Evolutionary conservation across 1,140 invertebrate genomes (phyloP).

Genomic region (Pachypsylla venusta): DNA sequence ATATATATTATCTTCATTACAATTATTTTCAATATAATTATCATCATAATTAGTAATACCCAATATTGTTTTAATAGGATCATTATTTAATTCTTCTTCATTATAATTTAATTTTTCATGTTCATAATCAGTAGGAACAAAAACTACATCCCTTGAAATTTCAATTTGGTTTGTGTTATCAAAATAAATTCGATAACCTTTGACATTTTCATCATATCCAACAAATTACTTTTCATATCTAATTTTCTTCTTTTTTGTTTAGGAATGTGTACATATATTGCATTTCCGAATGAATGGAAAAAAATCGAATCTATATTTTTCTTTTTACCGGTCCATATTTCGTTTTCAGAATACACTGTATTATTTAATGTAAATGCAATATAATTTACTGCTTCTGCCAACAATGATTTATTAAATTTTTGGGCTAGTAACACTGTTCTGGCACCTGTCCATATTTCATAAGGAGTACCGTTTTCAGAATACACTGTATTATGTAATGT

Average conservation of each 20-base stretch:
- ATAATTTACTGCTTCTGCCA: neutral
- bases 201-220: neutral
- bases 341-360: neutral
- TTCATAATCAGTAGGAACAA: too few species aligned
- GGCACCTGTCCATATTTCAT: neutral
- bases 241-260: neutral
- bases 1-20: too few species aligned
- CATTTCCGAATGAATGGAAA: neutral
- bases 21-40: too few species aligned
- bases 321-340: neutral
- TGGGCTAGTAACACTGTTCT: neutral
- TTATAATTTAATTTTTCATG: too few species aligned
- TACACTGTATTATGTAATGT: neutral
- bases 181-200: neutral
- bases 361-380: neutral
- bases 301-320: neutral
- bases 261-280: neutral
- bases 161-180: neutral
- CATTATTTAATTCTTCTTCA: too few species aligned
- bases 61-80: too few species aligned
- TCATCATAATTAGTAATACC: too few species aligned
- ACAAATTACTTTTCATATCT: neutral
- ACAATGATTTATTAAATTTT: neutral
- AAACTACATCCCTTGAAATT: neutral
- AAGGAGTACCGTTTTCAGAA: neutral